Conservation (phyloP, 2,797 vertebrate genomes). For the Squalus acanthias region DNA sequence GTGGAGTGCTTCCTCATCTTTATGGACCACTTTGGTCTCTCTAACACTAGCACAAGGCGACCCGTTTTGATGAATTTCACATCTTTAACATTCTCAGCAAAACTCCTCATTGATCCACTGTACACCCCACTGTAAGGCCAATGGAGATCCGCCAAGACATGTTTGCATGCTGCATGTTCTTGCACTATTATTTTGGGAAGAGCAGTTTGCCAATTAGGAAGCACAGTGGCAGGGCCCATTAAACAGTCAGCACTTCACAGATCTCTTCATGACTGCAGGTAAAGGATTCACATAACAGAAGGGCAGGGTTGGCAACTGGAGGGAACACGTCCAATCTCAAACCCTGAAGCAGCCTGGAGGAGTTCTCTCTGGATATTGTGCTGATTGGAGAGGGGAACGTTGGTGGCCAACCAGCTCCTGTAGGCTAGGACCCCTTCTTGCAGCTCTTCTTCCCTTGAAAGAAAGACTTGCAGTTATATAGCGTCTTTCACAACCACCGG, state of each 20-base stretch:
- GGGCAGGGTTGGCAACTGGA: background rate
- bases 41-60: background rate
- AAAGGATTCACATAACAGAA: background rate
- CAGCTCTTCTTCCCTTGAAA: background rate
- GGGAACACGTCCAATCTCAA: background rate
- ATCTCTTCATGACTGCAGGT: background rate
- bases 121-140: background rate
- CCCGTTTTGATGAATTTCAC: background rate
- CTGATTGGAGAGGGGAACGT: background rate
- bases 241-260: background rate
- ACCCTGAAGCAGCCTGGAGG: background rate
- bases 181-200: background rate
- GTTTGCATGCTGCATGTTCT: background rate
- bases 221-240: too few relatives aligned
- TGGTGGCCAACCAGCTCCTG: background rate
- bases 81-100: background rate
- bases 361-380: background rate
- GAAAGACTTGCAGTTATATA: too few relatives aligned
- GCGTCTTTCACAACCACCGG: too few relatives aligned
- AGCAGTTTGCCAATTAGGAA: background rate
- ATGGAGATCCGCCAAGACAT: background rate
- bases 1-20: background rate
- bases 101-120: background rate
- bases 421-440: background rate
- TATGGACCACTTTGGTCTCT: background rate